A percentile compares a stretch with the other conserved stretches of the same genome.
Conservation (phyloP, 2,888 invertebrate genomes). For the Oscheius sp. region DNA sequence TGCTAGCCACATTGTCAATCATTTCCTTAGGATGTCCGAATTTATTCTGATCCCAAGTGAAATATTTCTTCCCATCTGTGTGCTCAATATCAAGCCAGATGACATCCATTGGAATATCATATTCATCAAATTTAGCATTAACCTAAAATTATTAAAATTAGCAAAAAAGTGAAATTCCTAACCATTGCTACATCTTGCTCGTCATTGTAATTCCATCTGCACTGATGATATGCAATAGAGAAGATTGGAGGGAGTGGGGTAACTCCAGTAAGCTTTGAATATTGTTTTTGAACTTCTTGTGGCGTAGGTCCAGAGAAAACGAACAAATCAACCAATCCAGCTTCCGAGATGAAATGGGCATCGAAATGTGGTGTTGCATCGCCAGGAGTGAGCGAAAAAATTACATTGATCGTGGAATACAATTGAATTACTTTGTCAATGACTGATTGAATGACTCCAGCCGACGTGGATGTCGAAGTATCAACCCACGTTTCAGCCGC, state of each 20-base stretch:
- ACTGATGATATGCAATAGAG: conserved; percentile 92
- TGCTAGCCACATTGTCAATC: conserved; percentile 77
- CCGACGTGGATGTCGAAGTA: conserved; percentile 68
- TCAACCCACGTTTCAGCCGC: conserved; percentile 99
- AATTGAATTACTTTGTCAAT: conserved; percentile 73
- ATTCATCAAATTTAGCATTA: conserved; percentile 84
- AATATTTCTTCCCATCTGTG: conserved; percentile 92
- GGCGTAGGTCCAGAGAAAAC: conserved; percentile 84
- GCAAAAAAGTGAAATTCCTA: conserved; percentile 36
- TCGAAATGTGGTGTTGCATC: conserved; percentile 72
- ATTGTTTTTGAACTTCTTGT: conserved; percentile 86
- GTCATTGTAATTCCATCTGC: conserved; percentile 98
- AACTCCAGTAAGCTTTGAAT: conserved; percentile 89
- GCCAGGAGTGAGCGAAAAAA: conserved; percentile 16
- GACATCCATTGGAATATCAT: conserved; percentile 91
- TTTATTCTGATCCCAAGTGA: conserved; percentile 93
- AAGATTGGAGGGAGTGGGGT: conserved; percentile 75
- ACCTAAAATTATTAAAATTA: conserved; percentile 73
- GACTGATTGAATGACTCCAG: conserved; percentile 55
- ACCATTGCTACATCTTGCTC: conserved; percentile 88
- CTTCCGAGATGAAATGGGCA: conserved; percentile 95
- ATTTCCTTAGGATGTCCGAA: conserved; percentile 87
- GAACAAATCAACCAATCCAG: conserved; percentile 88
- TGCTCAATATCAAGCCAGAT: conserved; percentile 99
- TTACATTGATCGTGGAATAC: neutral